Evolutionary conservation across 2,888 invertebrate genomes (phyloP), one percentile per base, ranked within the genome.

Genomic region (Sussaba pulchella): DNA sequence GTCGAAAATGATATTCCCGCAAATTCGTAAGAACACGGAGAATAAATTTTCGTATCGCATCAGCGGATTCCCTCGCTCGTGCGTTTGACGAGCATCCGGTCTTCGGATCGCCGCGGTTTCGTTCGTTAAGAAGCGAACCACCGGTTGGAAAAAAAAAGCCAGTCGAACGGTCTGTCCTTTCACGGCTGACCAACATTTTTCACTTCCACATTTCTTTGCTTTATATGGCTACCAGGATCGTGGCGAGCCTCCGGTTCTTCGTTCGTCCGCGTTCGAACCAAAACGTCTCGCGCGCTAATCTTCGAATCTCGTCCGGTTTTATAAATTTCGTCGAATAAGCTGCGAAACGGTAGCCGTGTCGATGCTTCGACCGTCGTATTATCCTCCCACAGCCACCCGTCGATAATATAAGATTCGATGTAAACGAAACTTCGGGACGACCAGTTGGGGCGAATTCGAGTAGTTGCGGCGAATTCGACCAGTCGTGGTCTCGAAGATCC

Each of bases 401-500:
- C n/a, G n/a, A n/a, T n/a, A n/a, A n/a, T n/a, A n/a, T n/a, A n/a
- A n/a, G n/a, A 6, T 31, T 31, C 31, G 9, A 74, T 82, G 85
- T 84, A 84, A 83, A 75, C 83, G 81, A 83, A 83, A 84, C 83
- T 85, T 84, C 84, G 85, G 84, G n/a, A n/a, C n/a, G n/a, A n/a
- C n/a, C n/a, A n/a, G n/a, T n/a, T n/a, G n/a, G n/a, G n/a, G n/a
- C n/a, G n/a, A n/a, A n/a, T n/a, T n/a, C n/a, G n/a, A n/a, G n/a
- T n/a, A n/a, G n/a, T n/a, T n/a, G n/a, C n/a, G n/a, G n/a, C n/a
- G n/a, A n/a, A n/a, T n/a, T 26, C 8, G 41, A 1, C 2, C 5
- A 8, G 36, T n/a, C 50, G 75, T 19, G 36, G 66, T 80, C 83
- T 80, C 80, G 79, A 71, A 69, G 71, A 72, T 80, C 82, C 82